Evolutionary conservation across 2,797 vertebrate genomes (phyloP), one percentile per base, ranked within the genome.

Genomic region (Coilia nasus): DNA sequence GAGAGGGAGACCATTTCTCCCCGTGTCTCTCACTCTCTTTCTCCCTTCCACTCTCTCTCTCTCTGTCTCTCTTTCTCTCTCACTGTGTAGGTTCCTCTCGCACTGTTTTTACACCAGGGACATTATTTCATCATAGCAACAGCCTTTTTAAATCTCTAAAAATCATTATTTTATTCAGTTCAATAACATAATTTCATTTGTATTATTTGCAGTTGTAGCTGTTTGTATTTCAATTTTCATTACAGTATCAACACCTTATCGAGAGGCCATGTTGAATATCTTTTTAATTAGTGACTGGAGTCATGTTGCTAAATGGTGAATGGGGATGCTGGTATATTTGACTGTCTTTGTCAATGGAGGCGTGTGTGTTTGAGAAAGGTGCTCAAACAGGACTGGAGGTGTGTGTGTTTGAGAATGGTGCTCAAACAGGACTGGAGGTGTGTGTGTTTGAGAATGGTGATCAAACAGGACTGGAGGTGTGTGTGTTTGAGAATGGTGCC

Each of bases 21-120:
- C n/a, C n/a, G n/a, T n/a, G n/a, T n/a, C 17, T 41, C 17, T 46
- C 14, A 0, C 19, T 41, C 19, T 19, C 31, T 62, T 14, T 82
- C 21, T 46, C 0, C 2, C 15, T 84, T 5, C 4, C 14, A 28
- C 44, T 54, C n/a, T 46, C 78, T 82, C 17, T 83, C 81, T 59
- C 50, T 83, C 14, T 50, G 56, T 84, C 81, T 46, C 35, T 82
- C 15, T 41, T 44, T 56, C 50, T 54, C 50, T 57, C 41, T 84
- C 19, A 14, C 57, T n/a, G 21, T 44, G 7, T 14, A 9, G 7
- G 9, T 54, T 59, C 15, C 46, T 80, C 31, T 50, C 56, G 4
- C 31, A 23, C 64, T 46, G 57, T 81, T 41, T 57, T 10, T 57
- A 41, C 35, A 41, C 35, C 35, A 41, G 44, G 50, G 50, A 3